Evolutionary conservation across 2,888 invertebrate genomes (phyloP).

Genomic region (Nemotelus pantherinus): DNA sequence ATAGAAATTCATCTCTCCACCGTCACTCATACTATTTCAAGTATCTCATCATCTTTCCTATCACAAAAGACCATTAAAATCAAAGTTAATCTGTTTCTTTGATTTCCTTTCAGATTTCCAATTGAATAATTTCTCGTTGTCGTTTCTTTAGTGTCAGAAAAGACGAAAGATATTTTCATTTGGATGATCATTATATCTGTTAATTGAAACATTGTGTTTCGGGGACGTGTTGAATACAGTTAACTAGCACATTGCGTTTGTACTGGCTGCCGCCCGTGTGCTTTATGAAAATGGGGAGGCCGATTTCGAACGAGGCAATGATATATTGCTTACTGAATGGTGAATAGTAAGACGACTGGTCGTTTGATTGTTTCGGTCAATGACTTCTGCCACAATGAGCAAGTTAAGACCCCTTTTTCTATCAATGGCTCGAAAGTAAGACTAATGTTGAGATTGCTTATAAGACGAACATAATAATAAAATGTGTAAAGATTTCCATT

Average conservation of each 20-base stretch:
- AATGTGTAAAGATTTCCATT: too few species aligned
- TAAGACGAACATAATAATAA: too few species aligned
- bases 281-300: not conserved
- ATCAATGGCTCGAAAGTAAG: too few species aligned
- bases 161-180: not conserved
- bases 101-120: slow-evolving; percentile 1
- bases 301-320: not conserved
- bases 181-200: slow-evolving; percentile 1
- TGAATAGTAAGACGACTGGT: not conserved
- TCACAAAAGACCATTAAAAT: slow-evolving; percentile 2
- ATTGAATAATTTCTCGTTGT: not conserved
- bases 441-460: too few species aligned
- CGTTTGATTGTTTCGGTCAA: not conserved
- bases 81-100: not conserved
- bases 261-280: too few species aligned
- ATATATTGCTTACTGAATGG: not conserved
- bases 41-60: not conserved
- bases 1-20: too few species aligned
- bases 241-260: too few species aligned
- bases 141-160: not conserved
- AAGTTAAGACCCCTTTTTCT: too few species aligned
- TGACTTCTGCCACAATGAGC: not conserved
- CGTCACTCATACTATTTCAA: too few species aligned
- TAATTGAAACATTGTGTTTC: slow-evolving; percentile 22
- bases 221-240: too few species aligned